These are phyloP conservation scores for Hippoglossus hippoglossus DNA, from an alignment of 2,797 vertebrate species.

Conservation along the genomic window DNA sequence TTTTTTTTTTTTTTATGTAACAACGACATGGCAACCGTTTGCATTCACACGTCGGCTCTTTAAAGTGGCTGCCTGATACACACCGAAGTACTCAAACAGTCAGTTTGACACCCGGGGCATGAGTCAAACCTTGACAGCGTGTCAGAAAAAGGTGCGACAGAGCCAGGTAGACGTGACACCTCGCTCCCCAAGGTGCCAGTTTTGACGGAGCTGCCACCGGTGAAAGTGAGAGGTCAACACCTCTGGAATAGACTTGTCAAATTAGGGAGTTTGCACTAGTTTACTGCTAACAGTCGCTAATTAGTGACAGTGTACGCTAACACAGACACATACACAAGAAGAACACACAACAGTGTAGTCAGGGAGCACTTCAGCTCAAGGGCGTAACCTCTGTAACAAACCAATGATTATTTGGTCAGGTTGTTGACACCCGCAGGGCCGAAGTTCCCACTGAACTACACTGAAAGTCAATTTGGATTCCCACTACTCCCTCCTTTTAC, in stretches of 20 bases:
- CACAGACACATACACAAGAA: constrained; percentile 23
- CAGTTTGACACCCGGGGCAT: constrained; percentile 2
- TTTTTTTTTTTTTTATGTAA: constrained; percentile 45
- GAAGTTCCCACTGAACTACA: constrained; percentile 5
- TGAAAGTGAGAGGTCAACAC: constrained; percentile 80
- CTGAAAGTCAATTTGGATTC: constrained; percentile 31
- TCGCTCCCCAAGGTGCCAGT: constrained; percentile 60
- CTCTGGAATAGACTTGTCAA: constrained; percentile 82
- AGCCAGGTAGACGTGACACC: constrained; percentile 76
- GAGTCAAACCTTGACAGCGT: constrained; percentile 55
- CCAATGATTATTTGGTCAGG: constrained; percentile 49
- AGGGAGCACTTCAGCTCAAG: constrained; percentile 22
- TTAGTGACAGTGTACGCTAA: constrained; percentile 71
- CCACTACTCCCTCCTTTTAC: constrained; percentile 21
- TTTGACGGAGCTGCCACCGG: constrained; percentile 56
- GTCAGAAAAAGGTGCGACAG: constrained; percentile 58
- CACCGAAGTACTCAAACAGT: neutral
- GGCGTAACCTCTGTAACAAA: constrained; percentile 46
- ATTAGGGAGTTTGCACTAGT: constrained; percentile 77
- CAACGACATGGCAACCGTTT: constrained; percentile 25
- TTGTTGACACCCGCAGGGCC: constrained; percentile 16
- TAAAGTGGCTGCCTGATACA: constrained; percentile 15
- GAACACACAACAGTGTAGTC: constrained; percentile 26
- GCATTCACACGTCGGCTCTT: constrained; percentile 39
- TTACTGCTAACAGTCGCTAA: constrained; percentile 80